Conservation (phyloP, 1,140 invertebrate genomes). For the Drosophila bocki region DNA sequence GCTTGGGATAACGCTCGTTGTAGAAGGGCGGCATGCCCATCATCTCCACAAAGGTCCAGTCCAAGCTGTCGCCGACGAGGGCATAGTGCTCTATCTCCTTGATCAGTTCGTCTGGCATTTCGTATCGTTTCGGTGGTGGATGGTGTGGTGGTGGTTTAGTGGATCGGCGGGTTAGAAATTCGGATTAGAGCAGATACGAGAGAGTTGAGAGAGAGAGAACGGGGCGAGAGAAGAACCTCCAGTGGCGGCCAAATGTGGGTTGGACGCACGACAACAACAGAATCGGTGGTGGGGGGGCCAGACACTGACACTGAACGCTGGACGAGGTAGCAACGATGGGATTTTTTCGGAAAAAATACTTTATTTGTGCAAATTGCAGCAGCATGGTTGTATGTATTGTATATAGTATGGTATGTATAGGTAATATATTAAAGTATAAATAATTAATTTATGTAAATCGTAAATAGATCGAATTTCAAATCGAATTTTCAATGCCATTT, state of each 20-base stretch:
- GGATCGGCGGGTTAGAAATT: constrained; percentile 57
- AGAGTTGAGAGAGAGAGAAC: constrained; percentile 19
- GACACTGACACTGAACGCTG: constrained; percentile 27
- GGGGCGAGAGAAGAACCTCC: constrained; percentile 27
- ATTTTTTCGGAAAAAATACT: constrained; percentile 79
- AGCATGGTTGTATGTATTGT: constrained; percentile 63
- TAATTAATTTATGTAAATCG: constrained; percentile 83
- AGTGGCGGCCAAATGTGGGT: constrained; percentile 46
- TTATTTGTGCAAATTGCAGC: constrained; percentile 85
- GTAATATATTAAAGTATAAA: constrained; percentile 77
- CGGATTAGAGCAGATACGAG: constrained; percentile 61
- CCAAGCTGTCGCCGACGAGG: constrained; percentile 98
- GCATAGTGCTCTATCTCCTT: constrained; percentile 99
- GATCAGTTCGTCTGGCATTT: constrained; percentile 96
- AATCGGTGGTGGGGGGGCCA: constrained; percentile 1
- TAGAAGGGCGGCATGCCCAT: constrained; percentile 88
- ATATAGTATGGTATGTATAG: constrained; percentile 55
- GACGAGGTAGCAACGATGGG: constrained; percentile 12
- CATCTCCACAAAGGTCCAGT: constrained; percentile 98
- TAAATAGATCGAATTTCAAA: constrained; percentile 71
- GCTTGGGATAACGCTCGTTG: constrained; percentile 85
- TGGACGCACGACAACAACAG: constrained; percentile 17
- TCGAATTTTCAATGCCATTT: constrained; percentile 55
- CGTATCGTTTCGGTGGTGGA: constrained; percentile 29
- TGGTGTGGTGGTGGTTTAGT: constrained; percentile 36